Evolutionary conservation across 1,140 invertebrate genomes (phyloP).

Genomic region (Penaeus chinensis): DNA sequence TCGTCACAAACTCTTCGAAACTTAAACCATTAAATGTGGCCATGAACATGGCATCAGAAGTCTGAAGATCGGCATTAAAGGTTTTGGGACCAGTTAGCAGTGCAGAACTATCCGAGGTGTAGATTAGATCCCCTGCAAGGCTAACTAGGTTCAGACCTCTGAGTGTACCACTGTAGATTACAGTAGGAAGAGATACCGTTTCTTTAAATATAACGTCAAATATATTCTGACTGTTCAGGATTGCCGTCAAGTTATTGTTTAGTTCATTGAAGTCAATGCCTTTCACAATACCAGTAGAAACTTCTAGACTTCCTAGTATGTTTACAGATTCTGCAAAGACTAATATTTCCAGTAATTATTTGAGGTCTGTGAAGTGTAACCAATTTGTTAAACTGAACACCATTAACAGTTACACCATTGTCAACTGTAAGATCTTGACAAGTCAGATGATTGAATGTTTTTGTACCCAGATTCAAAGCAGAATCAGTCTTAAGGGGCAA

Average conservation of each 20-base stretch:
- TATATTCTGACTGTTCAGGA: background rate
- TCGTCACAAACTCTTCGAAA: constrained; percentile 6
- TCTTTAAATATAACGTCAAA: constrained; percentile 28
- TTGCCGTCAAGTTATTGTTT: background rate
- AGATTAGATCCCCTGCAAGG: constrained; percentile 2
- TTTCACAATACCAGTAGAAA: constrained; percentile 18
- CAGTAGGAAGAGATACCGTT: background rate
- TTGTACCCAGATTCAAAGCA: background rate
- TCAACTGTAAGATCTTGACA: background rate
- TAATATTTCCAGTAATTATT: background rate
- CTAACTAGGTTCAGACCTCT: constrained; percentile 8
- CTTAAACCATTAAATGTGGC: constrained; percentile 5
- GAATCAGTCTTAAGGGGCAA: background rate
- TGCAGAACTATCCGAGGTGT: background rate
- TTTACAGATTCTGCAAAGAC: constrained; percentile 5
- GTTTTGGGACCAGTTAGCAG: background rate
- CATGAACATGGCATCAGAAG: background rate
- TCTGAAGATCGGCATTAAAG: background rate
- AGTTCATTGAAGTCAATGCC: constrained; percentile 9
- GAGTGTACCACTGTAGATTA: background rate
- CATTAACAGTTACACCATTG: background rate
- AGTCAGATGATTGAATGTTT: background rate
- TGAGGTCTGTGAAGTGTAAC: background rate
- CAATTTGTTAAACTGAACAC: background rate
- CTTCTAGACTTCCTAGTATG: constrained; percentile 30